Evolutionary conservation across 2,113 vertebrate genomes (phyloP).

Genomic region (Thomomys bottae): DNA sequence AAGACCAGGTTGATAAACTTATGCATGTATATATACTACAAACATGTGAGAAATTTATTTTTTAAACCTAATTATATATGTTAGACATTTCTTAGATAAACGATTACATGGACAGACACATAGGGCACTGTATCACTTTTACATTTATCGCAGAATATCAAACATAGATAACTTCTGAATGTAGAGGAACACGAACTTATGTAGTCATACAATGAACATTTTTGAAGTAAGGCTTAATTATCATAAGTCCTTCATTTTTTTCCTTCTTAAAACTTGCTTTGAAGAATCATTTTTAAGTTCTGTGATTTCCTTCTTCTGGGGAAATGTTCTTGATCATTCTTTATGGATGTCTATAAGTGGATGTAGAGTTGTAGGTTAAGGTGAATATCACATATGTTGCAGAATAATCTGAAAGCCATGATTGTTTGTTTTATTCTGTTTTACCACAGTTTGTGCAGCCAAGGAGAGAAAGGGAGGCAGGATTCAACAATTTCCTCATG

Average conservation of each 20-base stretch:
- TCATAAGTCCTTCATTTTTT: neutral
- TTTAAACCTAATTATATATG: neutral
- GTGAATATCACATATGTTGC: neutral
- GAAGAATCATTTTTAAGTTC: neutral
- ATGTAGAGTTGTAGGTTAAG: neutral
- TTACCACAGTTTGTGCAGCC: neutral
- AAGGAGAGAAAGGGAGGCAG: neutral
- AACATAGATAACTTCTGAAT: neutral
- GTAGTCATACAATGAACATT: no score
- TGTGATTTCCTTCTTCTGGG: neutral
- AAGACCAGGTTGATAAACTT: neutral
- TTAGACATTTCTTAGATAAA: slow-evolving; percentile 4
- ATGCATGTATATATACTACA: neutral
- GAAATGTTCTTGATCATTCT: neutral
- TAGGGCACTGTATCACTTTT: neutral
- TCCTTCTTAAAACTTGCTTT: neutral
- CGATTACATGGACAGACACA: neutral
- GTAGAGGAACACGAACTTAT: neutral
- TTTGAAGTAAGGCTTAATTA: neutral
- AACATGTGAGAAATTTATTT: neutral
- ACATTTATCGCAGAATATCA: neutral
- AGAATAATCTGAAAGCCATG: neutral
- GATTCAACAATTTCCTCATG: neutral
- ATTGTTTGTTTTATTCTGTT: neutral
- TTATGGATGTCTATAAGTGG: neutral